Evolutionary conservation across 2,113 vertebrate genomes (phyloP).

Genomic region (Albula glossodonta): DNA sequence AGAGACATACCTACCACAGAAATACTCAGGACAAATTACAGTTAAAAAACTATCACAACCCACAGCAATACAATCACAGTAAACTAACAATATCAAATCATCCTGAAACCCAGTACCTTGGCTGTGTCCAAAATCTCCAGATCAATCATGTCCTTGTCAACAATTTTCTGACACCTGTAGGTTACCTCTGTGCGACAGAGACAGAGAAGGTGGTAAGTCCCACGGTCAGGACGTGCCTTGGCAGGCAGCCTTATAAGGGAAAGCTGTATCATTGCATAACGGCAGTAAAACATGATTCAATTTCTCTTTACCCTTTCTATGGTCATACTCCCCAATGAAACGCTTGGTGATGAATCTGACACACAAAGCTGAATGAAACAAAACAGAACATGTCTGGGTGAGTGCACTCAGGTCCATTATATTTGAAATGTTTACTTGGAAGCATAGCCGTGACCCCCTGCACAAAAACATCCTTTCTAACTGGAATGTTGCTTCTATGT

Average conservation of each 20-base stretch:
- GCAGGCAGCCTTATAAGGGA: slow-evolving; percentile 17
- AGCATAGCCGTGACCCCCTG: background rate
- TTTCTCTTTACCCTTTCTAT: slow-evolving; percentile 63
- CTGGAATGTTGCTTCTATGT: background rate
- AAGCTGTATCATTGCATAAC: background rate
- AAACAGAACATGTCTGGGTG: slow-evolving; percentile 41
- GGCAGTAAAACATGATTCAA: slow-evolving; percentile 12
- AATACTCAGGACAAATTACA: slow-evolving; percentile 6
- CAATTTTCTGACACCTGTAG: slow-evolving; percentile 63
- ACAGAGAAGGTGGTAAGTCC: slow-evolving; percentile 20
- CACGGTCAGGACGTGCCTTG: background rate
- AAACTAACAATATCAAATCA: no score
- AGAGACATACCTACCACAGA: background rate
- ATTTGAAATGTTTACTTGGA: background rate
- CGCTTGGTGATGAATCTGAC: slow-evolving; percentile 72
- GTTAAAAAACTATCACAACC: background rate
- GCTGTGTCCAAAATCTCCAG: slow-evolving; percentile 69
- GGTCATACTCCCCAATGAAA: slow-evolving; percentile 74
- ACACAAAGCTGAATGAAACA: slow-evolving; percentile 66
- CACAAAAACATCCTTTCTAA: background rate
- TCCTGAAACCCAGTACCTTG: slow-evolving; percentile 48
- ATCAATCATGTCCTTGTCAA: slow-evolving; percentile 68
- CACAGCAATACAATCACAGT: no score
- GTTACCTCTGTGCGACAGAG: slow-evolving; percentile 59
- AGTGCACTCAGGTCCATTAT: background rate